A percentile compares a stretch with the other conserved stretches of the same genome.
Conservation (phyloP, 2,888 invertebrate genomes). For the Clitarchus hookeri region DNA sequence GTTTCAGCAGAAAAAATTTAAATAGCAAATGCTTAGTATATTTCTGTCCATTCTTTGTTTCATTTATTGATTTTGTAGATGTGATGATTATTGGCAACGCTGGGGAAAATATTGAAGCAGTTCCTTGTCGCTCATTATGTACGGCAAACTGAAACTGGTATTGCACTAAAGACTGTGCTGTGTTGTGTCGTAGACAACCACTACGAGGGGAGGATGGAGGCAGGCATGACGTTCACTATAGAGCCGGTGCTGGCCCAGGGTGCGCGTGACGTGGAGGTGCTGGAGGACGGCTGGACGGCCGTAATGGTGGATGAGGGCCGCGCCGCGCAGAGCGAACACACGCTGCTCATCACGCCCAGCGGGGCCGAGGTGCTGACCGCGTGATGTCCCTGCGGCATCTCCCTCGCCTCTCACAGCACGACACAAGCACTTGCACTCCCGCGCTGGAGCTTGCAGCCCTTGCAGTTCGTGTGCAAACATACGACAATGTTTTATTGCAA, state of each 20-base stretch:
- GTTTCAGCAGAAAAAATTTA: too few species aligned
- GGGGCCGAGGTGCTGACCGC: constrained; percentile 80
- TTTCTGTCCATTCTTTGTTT: too few species aligned
- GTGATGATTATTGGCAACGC: too few species aligned
- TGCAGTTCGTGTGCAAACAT: background rate
- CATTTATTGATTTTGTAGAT: too few species aligned
- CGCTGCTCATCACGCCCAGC: constrained; percentile 77
- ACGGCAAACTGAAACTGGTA: too few species aligned
- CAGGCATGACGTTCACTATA: constrained; percentile 95
- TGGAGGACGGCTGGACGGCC: constrained; percentile 93
- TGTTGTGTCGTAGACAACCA: constrained; percentile 62
- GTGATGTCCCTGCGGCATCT: background rate
- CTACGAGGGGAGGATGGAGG: constrained; percentile 71
- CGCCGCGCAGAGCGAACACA: constrained; percentile 91
- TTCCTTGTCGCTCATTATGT: too few species aligned
- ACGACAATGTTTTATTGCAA: background rate
- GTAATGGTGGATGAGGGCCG: constrained; percentile 79
- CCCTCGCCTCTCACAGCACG: background rate
- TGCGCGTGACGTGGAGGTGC: constrained; percentile 64
- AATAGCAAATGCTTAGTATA: too few species aligned
- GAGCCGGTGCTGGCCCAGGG: constrained; percentile 89
- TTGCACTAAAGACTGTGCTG: too few species aligned
- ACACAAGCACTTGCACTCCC: background rate
- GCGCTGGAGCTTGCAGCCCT: background rate
- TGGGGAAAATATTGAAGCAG: too few species aligned